Evolutionary conservation across 2,797 vertebrate genomes (phyloP), one percentile per base, ranked within the genome.

Genomic region (Oreonectes daqikongensis): DNA sequence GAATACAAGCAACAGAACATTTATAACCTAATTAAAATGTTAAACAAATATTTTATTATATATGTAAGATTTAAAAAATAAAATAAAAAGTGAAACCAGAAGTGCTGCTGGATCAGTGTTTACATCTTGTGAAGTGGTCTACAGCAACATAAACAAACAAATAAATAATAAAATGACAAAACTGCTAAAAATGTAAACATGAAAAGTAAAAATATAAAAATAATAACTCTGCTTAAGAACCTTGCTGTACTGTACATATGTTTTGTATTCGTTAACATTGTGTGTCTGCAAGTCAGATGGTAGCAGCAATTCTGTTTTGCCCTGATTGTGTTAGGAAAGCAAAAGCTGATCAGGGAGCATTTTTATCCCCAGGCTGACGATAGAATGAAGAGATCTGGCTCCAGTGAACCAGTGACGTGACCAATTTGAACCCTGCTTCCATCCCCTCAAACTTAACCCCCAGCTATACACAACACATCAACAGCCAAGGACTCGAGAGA

Each of bases 391-490:
- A 69, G 77, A 73, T 83, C 60, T 81, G 73, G 69, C 46, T 70
- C 14, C 63, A 82, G 65, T 82, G 77, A 66, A 72, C 78, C 85
- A 87, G 80, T 75, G 82, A 85, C 67, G n/a, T 2, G 11, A 28
- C 35, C 32, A 22, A 53, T 30, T 55, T 52, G 65, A 57, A 72
- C 57, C 35, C 0, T 72, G 18, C 22, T 52, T 42, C 32, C 68
- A 76, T 81, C 84, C 84, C 53, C 55, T 26, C 48, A 55, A 24
- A 77, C 69, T 48, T 28, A 72, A 84, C 81, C 84, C 83, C 18
- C 2, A 65, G 68, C 40, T 63, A 72, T 22, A 71, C 57, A 68
- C 61, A 53, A 80, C 22, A 77, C 42, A 77, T 68, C 55, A 64
- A 79, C 44, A 38, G 70, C 67, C 76, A 81, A 68, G 40, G 60